These are phyloP conservation scores for Daboia siamensis DNA, from an alignment of 2,113 vertebrate genomes.

Conservation along the genomic window DNA sequence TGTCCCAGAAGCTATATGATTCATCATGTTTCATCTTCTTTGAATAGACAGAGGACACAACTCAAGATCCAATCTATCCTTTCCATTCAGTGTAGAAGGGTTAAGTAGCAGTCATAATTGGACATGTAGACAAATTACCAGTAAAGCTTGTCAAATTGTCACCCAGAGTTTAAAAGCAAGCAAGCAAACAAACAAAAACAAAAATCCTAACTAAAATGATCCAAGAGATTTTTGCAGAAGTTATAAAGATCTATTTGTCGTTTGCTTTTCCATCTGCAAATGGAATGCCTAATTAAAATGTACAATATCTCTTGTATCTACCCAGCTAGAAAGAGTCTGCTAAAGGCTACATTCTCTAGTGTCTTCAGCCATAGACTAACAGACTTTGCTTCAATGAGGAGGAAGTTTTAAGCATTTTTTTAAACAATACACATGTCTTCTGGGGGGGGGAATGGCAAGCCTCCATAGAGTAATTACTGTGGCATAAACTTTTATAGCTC, in stretches of 20 bases:
- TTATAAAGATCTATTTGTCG: not conserved
- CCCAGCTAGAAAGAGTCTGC: not conserved
- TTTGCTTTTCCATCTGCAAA: not conserved
- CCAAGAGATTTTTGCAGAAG: not conserved
- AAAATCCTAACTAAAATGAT: not conserved
- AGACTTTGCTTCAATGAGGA: not conserved
- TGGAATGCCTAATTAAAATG: not conserved
- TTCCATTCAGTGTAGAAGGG: not conserved
- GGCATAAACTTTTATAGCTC: not conserved
- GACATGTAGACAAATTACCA: not conserved
- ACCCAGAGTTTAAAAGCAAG: not conserved
- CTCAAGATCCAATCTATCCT: not conserved
- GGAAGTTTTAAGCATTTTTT: not conserved
- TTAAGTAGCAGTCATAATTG: not conserved
- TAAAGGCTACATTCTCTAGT: not conserved
- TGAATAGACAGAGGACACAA: not conserved
- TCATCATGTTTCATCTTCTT: not conserved
- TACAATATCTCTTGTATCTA: not conserved
- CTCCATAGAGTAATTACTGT: not conserved
- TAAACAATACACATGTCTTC: not conserved
- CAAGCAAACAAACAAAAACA: not conserved
- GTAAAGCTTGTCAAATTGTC: not conserved
- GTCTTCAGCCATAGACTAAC: not conserved
- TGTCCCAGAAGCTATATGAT: not conserved
- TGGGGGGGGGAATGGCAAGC: not conserved